Percentiles rank a stretch among this genome's conserved stretches.
Conservation (phyloP, 2,797 vertebrate genomes). For the Alauda arvensis region DNA sequence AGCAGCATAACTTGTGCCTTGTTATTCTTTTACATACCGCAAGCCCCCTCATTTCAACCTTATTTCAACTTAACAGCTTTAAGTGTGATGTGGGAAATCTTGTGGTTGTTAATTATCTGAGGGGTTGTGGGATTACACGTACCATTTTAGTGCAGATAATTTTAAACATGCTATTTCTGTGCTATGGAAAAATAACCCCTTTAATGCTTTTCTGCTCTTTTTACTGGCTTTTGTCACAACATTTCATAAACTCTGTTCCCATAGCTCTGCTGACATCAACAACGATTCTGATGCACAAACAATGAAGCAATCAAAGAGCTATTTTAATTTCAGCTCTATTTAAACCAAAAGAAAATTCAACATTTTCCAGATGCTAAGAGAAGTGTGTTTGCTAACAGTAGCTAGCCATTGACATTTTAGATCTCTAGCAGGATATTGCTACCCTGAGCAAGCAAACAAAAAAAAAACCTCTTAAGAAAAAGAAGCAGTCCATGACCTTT, state of each 20-base stretch:
- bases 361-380: conserved; percentile 37
- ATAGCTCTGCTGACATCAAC: conserved; percentile 38
- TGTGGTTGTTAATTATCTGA: conserved; percentile 31
- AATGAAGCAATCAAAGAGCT: conserved; percentile 56
- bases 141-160: conserved; percentile 28
- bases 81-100: neutral
- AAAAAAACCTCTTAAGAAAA: neutral
- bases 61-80: neutral
- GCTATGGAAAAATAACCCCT: conserved; percentile 19
- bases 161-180: conserved; percentile 44
- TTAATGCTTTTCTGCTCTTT: conserved; percentile 20
- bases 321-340: conserved; percentile 55
- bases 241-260: conserved; percentile 44
- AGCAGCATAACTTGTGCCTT: neutral
- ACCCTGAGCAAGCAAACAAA: conserved; percentile 16
- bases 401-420: conserved; percentile 19
- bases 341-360: conserved; percentile 33
- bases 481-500: neutral
- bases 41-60: neutral
- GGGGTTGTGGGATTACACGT: conserved; percentile 10
- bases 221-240: conserved; percentile 29
- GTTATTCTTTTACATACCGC: neutral
- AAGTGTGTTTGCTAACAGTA: conserved; percentile 23
- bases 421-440: conserved; percentile 14
- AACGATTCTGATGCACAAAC: conserved; percentile 43